Conservation (phyloP, 2,113 vertebrate species). For the Plotosus lineatus region DNA sequence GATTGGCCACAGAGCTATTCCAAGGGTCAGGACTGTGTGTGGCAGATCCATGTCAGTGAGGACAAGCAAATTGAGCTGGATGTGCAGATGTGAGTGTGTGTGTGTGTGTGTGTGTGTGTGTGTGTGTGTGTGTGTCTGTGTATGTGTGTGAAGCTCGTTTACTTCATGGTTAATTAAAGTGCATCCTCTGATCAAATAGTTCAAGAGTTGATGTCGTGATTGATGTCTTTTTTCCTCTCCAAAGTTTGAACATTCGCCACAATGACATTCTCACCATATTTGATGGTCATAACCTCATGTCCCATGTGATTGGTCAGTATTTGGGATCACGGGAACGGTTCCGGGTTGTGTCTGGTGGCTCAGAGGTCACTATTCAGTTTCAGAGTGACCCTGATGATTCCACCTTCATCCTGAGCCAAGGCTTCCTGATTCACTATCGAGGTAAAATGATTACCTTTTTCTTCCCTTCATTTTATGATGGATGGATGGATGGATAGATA, state of each 20-base stretch:
- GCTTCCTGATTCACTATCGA: slow-evolving; percentile 87
- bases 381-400: slow-evolving; percentile 85
- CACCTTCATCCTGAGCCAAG: slow-evolving; percentile 83
- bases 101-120: not conserved
- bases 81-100: slow-evolving; percentile 81
- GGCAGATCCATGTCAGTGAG: slow-evolving; percentile 87
- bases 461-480: not conserved
- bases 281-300: slow-evolving; percentile 83
- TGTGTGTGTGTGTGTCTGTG: not conserved
- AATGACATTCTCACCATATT: slow-evolving; percentile 85
- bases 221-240: slow-evolving; percentile 21
- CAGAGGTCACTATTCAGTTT: slow-evolving; percentile 89
- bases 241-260: slow-evolving; percentile 85
- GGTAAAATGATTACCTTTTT: slow-evolving; percentile 62
- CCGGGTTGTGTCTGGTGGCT: slow-evolving; percentile 82
- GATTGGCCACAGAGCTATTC: slow-evolving; percentile 92
- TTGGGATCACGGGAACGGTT: slow-evolving; percentile 83
- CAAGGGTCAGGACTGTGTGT: slow-evolving; percentile 86
- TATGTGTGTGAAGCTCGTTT: not conserved
- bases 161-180: not conserved
- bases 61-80: slow-evolving; percentile 88
- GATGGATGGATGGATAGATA: too few species aligned
- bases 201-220: not conserved
- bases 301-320: slow-evolving; percentile 86
- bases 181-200: not conserved